Conservation (phyloP, 2,888 invertebrate species). For the Poecilus cupreus region DNA sequence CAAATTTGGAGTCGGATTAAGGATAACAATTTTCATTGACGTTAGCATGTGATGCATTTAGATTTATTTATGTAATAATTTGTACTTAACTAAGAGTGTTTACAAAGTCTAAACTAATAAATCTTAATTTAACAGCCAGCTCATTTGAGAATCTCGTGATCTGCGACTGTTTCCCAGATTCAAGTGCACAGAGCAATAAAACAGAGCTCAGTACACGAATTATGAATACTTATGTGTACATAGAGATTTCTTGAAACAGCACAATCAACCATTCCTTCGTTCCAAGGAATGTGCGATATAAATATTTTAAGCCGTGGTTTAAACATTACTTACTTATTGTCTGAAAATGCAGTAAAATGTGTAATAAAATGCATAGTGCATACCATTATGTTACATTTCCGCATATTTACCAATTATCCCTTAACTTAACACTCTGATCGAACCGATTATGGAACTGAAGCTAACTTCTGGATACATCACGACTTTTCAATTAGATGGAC, state of each 20-base stretch:
- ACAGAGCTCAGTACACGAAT: neutral
- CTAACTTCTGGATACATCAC: too few species aligned
- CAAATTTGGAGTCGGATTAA: neutral
- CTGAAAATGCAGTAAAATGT: neutral
- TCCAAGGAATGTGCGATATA: neutral
- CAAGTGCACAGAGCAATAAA: neutral
- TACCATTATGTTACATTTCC: too few species aligned
- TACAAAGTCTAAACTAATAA: neutral
- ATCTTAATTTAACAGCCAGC: neutral
- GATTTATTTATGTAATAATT: neutral
- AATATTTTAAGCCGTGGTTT: neutral
- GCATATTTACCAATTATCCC: too few species aligned
- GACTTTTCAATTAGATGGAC: too few species aligned
- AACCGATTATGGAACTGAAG: too few species aligned
- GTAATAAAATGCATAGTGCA: neutral
- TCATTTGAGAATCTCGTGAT: neutral
- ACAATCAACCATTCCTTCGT: neutral
- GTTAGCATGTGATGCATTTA: neutral
- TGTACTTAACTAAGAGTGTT: neutral
- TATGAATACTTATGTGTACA: neutral
- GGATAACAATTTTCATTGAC: neutral
- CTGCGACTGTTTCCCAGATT: neutral
- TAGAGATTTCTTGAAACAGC: neutral
- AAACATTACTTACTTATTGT: neutral
- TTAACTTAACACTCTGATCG: too few species aligned